Conservation (phyloP, 2,888 invertebrate genomes). For the Pammene aurita region DNA sequence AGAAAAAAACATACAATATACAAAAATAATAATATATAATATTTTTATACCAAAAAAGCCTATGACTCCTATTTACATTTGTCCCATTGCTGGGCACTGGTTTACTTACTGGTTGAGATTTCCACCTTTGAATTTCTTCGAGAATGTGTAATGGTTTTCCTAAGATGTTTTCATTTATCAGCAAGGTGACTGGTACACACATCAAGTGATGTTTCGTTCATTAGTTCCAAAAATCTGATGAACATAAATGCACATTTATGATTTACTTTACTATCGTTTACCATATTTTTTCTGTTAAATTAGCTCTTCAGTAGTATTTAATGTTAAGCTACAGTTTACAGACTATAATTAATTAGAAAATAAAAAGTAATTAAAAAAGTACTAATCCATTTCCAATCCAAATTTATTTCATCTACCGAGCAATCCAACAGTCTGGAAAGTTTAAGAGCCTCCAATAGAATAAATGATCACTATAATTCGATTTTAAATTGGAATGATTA, state of each 20-base stretch:
- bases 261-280: neutral
- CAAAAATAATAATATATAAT: no score
- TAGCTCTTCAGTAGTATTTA: neutral
- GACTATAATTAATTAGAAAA: neutral
- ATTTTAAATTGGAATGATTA: slow-evolving; percentile 40
- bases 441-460: slow-evolving; percentile 26
- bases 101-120: no score
- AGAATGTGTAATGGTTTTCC: no score
- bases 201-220: no score
- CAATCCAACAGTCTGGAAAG: slow-evolving; percentile 32
- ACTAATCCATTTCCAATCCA: neutral
- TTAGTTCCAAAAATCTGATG: no score
- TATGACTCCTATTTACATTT: no score
- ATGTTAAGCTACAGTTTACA: neutral
- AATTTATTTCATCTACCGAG: slow-evolving; percentile 16
- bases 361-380: neutral
- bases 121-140: no score
- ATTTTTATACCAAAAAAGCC: no score
- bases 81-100: no score
- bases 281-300: neutral
- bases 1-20: no score
- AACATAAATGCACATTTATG: neutral
- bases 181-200: no score
- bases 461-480: slow-evolving; percentile 36
- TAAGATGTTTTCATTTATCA: no score